Evolutionary conservation across 2,113 vertebrate species (phyloP).

Genomic region (Aythya baeri): DNA sequence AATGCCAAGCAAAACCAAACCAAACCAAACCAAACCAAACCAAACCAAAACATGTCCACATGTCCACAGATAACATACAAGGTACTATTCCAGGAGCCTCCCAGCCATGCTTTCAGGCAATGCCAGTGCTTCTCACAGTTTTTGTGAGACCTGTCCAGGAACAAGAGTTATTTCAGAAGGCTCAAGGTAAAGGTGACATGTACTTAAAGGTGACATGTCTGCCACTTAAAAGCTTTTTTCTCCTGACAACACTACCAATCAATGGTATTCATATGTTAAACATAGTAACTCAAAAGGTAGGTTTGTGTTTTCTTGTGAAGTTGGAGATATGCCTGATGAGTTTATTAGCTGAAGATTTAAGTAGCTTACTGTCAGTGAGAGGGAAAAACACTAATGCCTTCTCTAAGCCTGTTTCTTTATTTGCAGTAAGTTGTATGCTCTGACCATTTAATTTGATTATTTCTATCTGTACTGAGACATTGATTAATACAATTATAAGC

Average conservation of each 20-base stretch:
- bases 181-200: not conserved
- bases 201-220: not conserved
- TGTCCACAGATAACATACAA: not conserved
- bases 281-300: not conserved
- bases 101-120: not conserved
- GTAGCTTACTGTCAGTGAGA: not conserved
- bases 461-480: not conserved
- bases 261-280: not conserved
- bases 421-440: not conserved
- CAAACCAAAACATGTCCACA: not conserved
- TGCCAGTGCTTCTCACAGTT: not conserved
- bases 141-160: not conserved
- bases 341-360: slow-evolving; percentile 1
- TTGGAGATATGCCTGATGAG: not conserved
- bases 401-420: slow-evolving; percentile 12
- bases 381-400: not conserved
- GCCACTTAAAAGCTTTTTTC: not conserved
- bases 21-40: too few species aligned
- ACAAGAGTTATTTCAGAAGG: not conserved
- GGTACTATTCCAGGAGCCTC: not conserved
- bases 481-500: not conserved
- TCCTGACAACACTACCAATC: not conserved
- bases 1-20: not conserved
- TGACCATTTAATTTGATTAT: slow-evolving; percentile 37
- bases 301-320: slow-evolving; percentile 4